Conservation (phyloP, 2,797 vertebrate genomes). For the Coreius guichenoti region DNA sequence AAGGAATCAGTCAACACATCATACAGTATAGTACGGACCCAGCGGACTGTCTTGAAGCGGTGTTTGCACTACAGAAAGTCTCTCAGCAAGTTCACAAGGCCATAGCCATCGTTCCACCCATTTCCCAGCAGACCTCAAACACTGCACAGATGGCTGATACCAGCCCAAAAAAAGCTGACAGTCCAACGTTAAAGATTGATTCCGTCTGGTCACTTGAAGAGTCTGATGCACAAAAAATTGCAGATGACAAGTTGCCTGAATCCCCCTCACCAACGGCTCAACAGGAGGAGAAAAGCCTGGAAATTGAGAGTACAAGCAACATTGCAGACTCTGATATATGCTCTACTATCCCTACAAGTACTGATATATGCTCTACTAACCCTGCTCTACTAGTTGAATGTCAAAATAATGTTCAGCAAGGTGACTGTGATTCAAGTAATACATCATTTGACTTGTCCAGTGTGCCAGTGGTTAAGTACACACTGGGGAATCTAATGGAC, state of each 20-base stretch:
- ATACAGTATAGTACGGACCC: constrained; percentile 9
- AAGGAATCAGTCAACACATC: background rate
- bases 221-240: background rate
- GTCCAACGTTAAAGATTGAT: constrained; percentile 36
- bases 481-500: background rate
- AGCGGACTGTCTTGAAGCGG: constrained; percentile 16
- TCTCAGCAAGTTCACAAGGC: constrained; percentile 39
- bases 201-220: constrained; percentile 22
- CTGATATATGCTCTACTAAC: background rate
- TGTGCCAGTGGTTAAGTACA: constrained; percentile 24
- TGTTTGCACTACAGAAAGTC: constrained; percentile 13
- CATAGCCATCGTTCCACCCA: constrained; percentile 55
- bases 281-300: background rate
- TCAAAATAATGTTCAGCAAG: background rate
- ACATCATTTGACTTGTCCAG: constrained; percentile 14
- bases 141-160: background rate
- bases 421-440: background rate
- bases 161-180: background rate
- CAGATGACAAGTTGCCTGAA: background rate
- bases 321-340: background rate
- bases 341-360: background rate
- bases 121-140: constrained; percentile 46
- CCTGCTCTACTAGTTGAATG: background rate
- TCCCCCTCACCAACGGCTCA: background rate
- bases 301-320: background rate